These are phyloP conservation scores for Leptura quadrifasciata DNA, from an alignment of 2,888 invertebrate genomes.

Conservation along the genomic window DNA sequence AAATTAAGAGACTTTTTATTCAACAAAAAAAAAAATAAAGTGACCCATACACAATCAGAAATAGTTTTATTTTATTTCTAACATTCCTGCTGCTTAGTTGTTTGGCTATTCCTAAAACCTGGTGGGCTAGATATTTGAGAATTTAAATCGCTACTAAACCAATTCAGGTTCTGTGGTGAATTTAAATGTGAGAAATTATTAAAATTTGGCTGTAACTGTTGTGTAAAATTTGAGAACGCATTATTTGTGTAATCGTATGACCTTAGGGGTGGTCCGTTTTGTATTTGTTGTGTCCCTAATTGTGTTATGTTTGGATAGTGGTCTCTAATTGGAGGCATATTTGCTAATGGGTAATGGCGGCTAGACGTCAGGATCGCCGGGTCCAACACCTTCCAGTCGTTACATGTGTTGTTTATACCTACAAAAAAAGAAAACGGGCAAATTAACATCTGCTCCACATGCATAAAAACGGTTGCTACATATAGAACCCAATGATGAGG, in stretches of 20 bases:
- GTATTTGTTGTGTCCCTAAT: constrained; percentile 70
- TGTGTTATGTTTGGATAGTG: constrained; percentile 61
- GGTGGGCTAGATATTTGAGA: constrained; percentile 73
- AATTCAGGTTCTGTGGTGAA: constrained; percentile 67
- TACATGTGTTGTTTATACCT: constrained; percentile 78
- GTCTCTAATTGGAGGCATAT: constrained; percentile 70
- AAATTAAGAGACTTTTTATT: not conserved
- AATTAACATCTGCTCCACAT: not conserved
- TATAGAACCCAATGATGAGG: too few species aligned
- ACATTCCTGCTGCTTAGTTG: constrained; percentile 72
- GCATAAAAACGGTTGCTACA: too few species aligned
- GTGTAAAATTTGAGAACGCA: constrained; percentile 67
- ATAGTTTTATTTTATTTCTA: constrained; percentile 55
- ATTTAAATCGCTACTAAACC: constrained; percentile 70
- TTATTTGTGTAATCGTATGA: constrained; percentile 65
- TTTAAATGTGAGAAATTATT: constrained; percentile 63
- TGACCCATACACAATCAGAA: constrained; percentile 52
- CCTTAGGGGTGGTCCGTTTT: constrained; percentile 59
- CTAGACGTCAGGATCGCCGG: constrained; percentile 92
- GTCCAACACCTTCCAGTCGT: constrained; percentile 94
- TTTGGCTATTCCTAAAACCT: constrained; percentile 71
- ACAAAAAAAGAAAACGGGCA: constrained; percentile 30
- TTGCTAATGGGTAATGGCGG: constrained; percentile 75
- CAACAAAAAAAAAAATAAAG: constrained; percentile 25
- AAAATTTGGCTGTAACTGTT: constrained; percentile 67